A percentile compares a stretch with the other conserved stretches of the same genome.
phyloP scores from a whole-genome alignment of 2,113 vertebrate species.

The Hippocampus mohnikei region DNA sequence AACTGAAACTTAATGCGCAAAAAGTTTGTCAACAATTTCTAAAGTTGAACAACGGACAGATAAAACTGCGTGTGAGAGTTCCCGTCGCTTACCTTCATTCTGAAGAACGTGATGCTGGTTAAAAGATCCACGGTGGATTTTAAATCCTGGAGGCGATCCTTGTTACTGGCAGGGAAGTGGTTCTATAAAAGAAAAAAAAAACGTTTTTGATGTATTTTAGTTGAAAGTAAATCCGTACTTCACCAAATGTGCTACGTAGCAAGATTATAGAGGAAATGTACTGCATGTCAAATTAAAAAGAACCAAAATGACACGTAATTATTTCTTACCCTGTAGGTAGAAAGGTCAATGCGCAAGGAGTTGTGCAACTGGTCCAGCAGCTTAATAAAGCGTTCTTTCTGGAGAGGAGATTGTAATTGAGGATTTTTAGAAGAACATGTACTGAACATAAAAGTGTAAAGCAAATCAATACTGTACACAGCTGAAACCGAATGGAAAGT shows the following conservation, averaged over 20 bases:
- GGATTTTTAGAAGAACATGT: neutral
- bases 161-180: slow-evolving; percentile 93
- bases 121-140: slow-evolving; percentile 97
- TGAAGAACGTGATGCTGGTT: slow-evolving; percentile 98
- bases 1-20: neutral
- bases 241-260: no score
- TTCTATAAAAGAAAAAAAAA: slow-evolving; percentile 73
- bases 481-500: neutral
- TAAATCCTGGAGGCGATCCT: slow-evolving; percentile 90
- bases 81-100: slow-evolving; percentile 86
- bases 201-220: neutral
- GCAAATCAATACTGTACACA: neutral
- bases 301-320: neutral
- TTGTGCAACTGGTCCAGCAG: slow-evolving; percentile 97
- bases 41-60: neutral
- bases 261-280: no score
- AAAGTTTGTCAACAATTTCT: neutral
- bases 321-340: slow-evolving; percentile 88
- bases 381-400: slow-evolving; percentile 98
- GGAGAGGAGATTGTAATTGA: slow-evolving; percentile 10
- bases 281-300: no score
- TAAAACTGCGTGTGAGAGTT: neutral
- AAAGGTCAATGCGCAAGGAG: slow-evolving; percentile 94
- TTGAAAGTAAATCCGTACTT: neutral
- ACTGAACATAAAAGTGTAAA: neutral